These are phyloP conservation scores for Periphyllus acericola DNA, from an alignment of 2,888 invertebrate species.

Conservation along the genomic window DNA sequence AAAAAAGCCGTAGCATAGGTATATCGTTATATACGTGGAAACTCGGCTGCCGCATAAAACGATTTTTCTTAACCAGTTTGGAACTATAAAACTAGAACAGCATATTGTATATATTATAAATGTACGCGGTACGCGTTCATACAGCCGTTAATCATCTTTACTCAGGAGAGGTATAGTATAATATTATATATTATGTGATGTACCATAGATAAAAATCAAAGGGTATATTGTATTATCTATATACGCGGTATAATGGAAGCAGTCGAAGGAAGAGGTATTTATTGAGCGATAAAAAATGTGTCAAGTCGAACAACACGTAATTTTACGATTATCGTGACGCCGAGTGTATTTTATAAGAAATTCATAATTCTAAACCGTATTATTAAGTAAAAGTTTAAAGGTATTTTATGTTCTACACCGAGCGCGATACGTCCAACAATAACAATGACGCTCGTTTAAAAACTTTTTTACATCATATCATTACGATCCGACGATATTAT, in stretches of 20 bases:
- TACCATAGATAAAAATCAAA: slow-evolving; percentile 30
- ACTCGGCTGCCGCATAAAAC: background rate
- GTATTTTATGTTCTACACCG: background rate
- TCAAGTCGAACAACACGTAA: slow-evolving; percentile 26
- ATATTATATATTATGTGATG: background rate
- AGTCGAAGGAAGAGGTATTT: slow-evolving; percentile 34
- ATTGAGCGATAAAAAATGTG: slow-evolving; percentile 51
- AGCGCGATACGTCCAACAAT: background rate
- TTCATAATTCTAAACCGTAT: background rate
- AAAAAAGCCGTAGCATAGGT: background rate
- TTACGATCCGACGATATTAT: background rate
- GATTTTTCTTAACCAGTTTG: slow-evolving; percentile 30
- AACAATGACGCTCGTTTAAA: background rate
- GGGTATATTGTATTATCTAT: background rate
- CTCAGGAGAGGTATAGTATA: background rate
- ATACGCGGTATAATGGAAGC: background rate
- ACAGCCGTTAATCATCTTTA: slow-evolving; percentile 33
- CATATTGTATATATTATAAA: background rate
- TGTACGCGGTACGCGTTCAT: background rate
- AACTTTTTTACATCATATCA: background rate
- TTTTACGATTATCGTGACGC: slow-evolving; percentile 57
- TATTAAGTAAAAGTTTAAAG: background rate
- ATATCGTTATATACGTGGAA: background rate
- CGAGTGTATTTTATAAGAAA: slow-evolving; percentile 1
- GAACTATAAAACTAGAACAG: slow-evolving; percentile 24